Base-by-base conservation (phyloP, 1,140 invertebrate species). In the Spodoptera litura region DNA sequence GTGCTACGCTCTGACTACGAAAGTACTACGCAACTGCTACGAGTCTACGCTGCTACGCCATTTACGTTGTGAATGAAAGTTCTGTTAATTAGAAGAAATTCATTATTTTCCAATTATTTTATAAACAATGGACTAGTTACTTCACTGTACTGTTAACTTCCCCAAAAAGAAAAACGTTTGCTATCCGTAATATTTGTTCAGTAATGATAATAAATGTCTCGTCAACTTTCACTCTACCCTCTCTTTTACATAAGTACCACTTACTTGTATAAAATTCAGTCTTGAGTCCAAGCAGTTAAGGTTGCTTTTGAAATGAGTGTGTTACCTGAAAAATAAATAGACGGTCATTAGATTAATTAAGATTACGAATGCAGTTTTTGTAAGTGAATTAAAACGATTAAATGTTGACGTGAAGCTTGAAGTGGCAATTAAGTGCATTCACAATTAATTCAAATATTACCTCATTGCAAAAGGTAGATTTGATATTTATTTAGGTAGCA, bases 111-210 rank as follows among this genome's bases (percentile, higher is more conserved):
- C 1, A 44, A 6, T 44, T 44, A 44, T 44, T 44, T 10, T 9
- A 15, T 20, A 20, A 4, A 20, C 62, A 15, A 3, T 38, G 44
- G 13, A 13, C 35, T 10, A 49, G 10, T 49, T 49, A 66, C 62
- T 9, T 49, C 15, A 11, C 3, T 25, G 4, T 20, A 25, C 38
- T 20, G 15, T 49, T 20, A 49, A 49, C 35, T 66, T 66, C 10
- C 15, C 15, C 62, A 49, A 61, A 10, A 61, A 74, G 58, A 58
- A 64, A 75, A 35, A 53, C 59, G 52, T 75, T 62, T 75, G 73
- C 52, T 75, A 53, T 75, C 64, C 73, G 55, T 75, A 64, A 75
- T 75, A 75, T 75, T 75, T 75, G 72, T 74, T 49, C 44, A 74
- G 44, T 66, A 49, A 62, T 52, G 15, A 20, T 75, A n/a, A 61